Conservation (phyloP, 2,888 invertebrate genomes). For the Pandemis heparana region DNA sequence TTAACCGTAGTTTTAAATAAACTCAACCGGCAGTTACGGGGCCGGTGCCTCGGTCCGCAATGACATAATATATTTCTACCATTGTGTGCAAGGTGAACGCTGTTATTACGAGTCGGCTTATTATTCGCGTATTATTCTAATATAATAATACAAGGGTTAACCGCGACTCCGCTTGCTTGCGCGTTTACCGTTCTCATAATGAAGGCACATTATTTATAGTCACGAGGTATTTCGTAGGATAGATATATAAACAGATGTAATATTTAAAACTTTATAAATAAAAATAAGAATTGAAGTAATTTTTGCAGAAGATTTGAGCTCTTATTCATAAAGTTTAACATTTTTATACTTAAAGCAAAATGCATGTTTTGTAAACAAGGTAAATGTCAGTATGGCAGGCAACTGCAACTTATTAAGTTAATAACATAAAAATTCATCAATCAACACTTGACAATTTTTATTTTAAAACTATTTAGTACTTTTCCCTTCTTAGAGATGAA, state of each 20-base stretch:
- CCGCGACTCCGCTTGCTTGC: constrained; percentile 34
- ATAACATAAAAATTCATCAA: too few species aligned
- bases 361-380: too few species aligned
- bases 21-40: constrained; percentile 18
- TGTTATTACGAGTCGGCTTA: constrained; percentile 65
- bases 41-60: constrained; percentile 50
- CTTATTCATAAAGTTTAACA: too few species aligned
- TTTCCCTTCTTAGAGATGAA: too few species aligned
- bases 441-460: too few species aligned
- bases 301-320: too few species aligned
- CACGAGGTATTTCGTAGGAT: constrained; percentile 6
- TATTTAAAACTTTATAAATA: too few species aligned
- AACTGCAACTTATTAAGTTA: too few species aligned
- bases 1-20: constrained; percentile 9
- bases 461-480: too few species aligned
- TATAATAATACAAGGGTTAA: constrained; percentile 44
- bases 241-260: background rate
- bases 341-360: too few species aligned
- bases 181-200: constrained; percentile 34
- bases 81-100: constrained; percentile 69
- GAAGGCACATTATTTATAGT: constrained; percentile 24
- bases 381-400: too few species aligned
- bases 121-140: constrained; percentile 64
- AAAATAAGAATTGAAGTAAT: too few species aligned
- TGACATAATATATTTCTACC: constrained; percentile 70